Conservation (phyloP, 2,113 vertebrate genomes). For the Pangasianodon gigas region DNA sequence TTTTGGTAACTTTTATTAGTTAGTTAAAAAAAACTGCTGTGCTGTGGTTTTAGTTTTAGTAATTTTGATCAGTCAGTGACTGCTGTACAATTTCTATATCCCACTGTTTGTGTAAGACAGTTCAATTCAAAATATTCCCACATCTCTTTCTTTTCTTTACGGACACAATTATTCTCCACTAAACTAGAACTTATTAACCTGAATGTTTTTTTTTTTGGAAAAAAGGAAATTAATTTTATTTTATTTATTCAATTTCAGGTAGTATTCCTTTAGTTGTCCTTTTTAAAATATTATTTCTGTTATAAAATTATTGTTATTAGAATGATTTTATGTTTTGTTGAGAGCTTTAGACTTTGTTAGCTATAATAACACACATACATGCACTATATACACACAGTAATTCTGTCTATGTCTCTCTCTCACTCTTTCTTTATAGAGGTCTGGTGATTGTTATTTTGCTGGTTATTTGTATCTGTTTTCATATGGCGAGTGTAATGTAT, state of each 20-base stretch:
- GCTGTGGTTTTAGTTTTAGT: neutral
- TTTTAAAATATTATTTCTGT: neutral
- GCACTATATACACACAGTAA: slow-evolving; percentile 9
- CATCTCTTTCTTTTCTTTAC: neutral
- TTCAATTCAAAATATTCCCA: slow-evolving; percentile 23
- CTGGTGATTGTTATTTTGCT: slow-evolving; percentile 88
- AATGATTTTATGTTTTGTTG: neutral
- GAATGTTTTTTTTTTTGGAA: neutral
- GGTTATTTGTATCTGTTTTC: slow-evolving; percentile 94
- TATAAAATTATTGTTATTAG: neutral
- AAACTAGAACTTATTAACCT: neutral
- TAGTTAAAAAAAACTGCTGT: neutral
- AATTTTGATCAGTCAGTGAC: neutral
- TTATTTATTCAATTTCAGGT: neutral
- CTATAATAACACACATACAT: slow-evolving; percentile 28
- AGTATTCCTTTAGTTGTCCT: neutral
- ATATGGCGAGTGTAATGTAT: slow-evolving; percentile 93
- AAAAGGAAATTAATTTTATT: neutral
- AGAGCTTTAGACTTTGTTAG: neutral
- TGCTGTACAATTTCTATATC: neutral
- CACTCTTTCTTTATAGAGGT: slow-evolving; percentile 72
- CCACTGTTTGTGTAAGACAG: neutral
- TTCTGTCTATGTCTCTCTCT: neutral
- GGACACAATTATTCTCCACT: neutral
- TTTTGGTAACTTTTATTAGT: neutral